Percentiles rank a stretch among this genome's conserved stretches.
These are phyloP conservation scores for Dromius quadrimaculatus DNA, from an alignment of 2,888 invertebrate species.

Conservation along the genomic window DNA sequence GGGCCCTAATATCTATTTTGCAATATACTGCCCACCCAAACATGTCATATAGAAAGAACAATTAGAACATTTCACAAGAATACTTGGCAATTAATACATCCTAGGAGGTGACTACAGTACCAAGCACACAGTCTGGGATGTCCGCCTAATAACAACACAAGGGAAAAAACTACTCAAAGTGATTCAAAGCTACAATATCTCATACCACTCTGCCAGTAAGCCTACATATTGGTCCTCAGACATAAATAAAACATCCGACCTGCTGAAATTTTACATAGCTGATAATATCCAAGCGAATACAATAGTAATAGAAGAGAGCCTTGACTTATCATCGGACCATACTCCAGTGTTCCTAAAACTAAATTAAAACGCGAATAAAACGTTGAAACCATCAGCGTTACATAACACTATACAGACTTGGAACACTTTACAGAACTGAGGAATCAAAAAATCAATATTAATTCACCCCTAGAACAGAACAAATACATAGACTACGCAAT, in stretches of 20 bases:
- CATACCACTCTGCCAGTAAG: constrained; percentile 13
- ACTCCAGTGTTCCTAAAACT: no score
- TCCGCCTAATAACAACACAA: background rate
- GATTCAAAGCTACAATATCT: constrained; percentile 1
- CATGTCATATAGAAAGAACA: constrained; percentile 17
- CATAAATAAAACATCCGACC: constrained; percentile 25
- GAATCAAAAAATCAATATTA: no score
- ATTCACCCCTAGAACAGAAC: no score
- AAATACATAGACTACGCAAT: no score
- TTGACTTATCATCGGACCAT: constrained; percentile 20
- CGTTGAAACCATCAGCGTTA: no score
- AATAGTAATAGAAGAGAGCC: background rate
- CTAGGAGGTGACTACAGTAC: no score
- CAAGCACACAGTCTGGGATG: constrained; percentile 1
- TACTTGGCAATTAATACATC: constrained; percentile 27
- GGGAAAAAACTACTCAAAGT: background rate
- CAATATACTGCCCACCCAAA: no score
- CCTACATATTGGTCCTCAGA: constrained; percentile 48
- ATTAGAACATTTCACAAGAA: constrained; percentile 13
- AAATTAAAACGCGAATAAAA: no score
- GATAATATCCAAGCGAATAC: background rate
- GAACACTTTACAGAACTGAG: no score
- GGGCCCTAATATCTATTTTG: background rate
- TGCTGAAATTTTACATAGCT: constrained; percentile 14
- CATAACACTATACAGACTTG: no score